These are phyloP conservation scores for Archivesica marissinica DNA, from an alignment of 1,140 invertebrate genomes.

Conservation along the genomic window DNA sequence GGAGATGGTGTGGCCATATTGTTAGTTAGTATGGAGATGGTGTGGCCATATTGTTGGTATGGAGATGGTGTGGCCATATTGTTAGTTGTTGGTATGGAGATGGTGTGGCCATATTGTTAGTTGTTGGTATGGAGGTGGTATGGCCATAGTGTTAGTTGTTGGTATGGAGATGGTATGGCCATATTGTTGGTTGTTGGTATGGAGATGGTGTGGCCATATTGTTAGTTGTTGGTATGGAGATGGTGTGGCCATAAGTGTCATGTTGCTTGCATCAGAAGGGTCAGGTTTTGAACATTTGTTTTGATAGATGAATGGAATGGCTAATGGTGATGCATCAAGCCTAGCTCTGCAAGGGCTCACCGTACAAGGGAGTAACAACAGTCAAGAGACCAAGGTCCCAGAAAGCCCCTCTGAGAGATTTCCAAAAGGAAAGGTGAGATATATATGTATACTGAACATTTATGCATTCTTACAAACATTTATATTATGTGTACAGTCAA, in stretches of 20 bases:
- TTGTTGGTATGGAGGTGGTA: neutral
- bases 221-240: neutral
- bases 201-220: neutral
- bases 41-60: too few species aligned
- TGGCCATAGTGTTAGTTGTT: neutral
- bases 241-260: neutral
- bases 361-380: constrained; percentile 72
- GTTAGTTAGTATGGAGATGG: too few species aligned
- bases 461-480: too few species aligned
- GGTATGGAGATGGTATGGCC: neutral
- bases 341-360: constrained; percentile 77
- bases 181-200: neutral
- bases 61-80: too few species aligned
- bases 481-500: neutral
- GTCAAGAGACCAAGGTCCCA: constrained; percentile 67
- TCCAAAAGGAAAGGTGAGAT: constrained; percentile 65
- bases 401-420: constrained; percentile 68
- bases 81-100: too few species aligned
- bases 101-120: neutral
- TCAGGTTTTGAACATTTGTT: neutral
- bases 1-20: too few species aligned
- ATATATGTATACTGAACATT: too few species aligned
- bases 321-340: constrained; percentile 70
- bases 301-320: constrained; percentile 67
- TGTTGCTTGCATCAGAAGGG: neutral